Evolutionary conservation across 2,888 invertebrate genomes (phyloP).

Genomic region (Villa cingulata): DNA sequence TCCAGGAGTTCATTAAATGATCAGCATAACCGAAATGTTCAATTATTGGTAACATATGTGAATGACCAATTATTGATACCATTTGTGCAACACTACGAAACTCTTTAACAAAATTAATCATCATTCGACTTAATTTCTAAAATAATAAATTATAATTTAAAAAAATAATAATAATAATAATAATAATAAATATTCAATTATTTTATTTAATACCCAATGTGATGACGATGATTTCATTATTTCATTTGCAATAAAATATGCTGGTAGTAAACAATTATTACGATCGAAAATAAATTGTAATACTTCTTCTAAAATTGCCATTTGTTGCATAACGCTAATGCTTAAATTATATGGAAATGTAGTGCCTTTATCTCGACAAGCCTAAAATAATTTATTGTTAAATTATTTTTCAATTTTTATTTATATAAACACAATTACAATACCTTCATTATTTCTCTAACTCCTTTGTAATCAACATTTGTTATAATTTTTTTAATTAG

Average conservation of each 20-base stretch:
- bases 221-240: conserved; percentile 60
- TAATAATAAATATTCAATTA: conserved; percentile 2
- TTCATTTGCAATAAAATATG: conserved; percentile 91
- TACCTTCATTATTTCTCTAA: conserved; percentile 82
- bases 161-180: neutral
- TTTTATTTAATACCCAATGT: conserved; percentile 63
- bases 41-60: conserved; percentile 84
- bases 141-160: conserved; percentile 20
- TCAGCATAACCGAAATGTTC: conserved; percentile 86
- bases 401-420: neutral
- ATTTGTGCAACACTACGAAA: conserved; percentile 90
- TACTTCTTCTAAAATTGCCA: conserved; percentile 67
- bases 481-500: conserved; percentile 74
- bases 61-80: conserved; percentile 83
- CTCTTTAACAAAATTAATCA: conserved; percentile 83
- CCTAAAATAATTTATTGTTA: conserved; percentile 34
- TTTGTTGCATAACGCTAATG: conserved; percentile 65
- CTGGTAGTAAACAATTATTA: conserved; percentile 80
- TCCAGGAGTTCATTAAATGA: conserved; percentile 84
- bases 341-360: conserved; percentile 65
- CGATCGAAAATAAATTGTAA: conserved; percentile 84
- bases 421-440: neutral
- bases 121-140: conserved; percentile 68
- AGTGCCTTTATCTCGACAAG: conserved; percentile 78
- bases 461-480: conserved; percentile 91